Conservation (phyloP, 2,888 invertebrate genomes). For the Agapostemon virescens region DNA sequence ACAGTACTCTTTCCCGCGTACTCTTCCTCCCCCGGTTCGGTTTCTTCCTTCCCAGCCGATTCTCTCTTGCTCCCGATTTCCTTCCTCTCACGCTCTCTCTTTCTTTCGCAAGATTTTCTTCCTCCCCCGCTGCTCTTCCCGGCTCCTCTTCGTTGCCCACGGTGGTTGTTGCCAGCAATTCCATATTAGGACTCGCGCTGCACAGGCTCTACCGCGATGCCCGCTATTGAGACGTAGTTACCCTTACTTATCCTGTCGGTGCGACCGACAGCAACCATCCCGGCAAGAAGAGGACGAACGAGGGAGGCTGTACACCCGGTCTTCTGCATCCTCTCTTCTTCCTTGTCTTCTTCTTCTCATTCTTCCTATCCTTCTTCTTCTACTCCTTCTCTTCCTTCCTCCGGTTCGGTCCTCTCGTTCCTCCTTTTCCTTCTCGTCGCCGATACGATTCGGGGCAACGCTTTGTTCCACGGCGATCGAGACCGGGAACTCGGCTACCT, state of each 20-base stretch:
- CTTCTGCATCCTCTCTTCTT: background rate
- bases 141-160: slow-evolving; percentile 39
- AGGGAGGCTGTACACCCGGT: background rate
- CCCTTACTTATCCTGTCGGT: slow-evolving; percentile 69
- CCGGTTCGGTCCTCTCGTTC: too few species aligned
- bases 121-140: slow-evolving; percentile 18
- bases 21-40: slow-evolving; percentile 11
- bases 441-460: background rate
- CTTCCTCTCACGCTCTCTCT: background rate
- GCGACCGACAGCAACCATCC: slow-evolving; percentile 52
- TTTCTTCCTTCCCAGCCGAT: background rate
- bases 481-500: background rate
- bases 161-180: slow-evolving; percentile 66
- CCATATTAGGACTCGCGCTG: slow-evolving; percentile 67
- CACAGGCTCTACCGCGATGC: slow-evolving; percentile 59
- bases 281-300: slow-evolving; percentile 34
- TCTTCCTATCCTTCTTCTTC: background rate
- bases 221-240: slow-evolving; percentile 74
- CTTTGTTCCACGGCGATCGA: slow-evolving; percentile 4
- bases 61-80: background rate
- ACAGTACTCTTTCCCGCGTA: slow-evolving; percentile 56
- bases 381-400: background rate
- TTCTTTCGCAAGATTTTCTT: slow-evolving; percentile 4
- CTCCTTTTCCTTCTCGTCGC: background rate
- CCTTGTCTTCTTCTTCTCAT: background rate